Base-by-base conservation (phyloP, 1,140 invertebrate genomes). In the Diabrotica virgifera region DNA sequence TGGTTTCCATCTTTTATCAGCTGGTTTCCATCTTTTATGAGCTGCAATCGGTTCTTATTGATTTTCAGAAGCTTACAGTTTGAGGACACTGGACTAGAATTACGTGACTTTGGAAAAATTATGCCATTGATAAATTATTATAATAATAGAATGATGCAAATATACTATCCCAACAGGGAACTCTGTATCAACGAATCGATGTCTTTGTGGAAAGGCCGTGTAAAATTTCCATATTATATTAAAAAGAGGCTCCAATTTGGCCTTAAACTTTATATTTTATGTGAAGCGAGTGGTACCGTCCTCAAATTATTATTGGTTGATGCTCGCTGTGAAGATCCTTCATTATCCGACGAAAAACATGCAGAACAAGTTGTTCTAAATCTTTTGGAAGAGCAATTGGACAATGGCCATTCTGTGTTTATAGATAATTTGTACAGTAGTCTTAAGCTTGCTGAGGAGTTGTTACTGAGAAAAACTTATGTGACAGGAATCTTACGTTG, bases 211-310 rank as follows among this genome's bases (percentile, higher is more conserved):
- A 57, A 70, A 58, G 75, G 76, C n/a, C 50, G 73, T 62, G 58
- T 75, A 37, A 40, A 52, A 37, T 75, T 76, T 61, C 62, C 75
- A 13, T 71, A 75, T 54, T 77, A 77, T 59, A 71, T 78, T 58
- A 68, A 76, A 5, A 75, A 76, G 64, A 51, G 59, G n/a, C 72
- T 74, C 61, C 70, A 72, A 51, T 77, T 73, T 57, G 72, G 73
- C 12, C 63, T 75, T 51, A 75, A 76, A 53, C 65, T 70, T 6
- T 73, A 72, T 62, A 35, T 65, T 5, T 24, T 74, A 6, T 57
- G 63, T 60, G 69, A 74, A 64, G 53, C 63, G 0, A 64, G 66
- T 36, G 72, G 70, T 0, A 13, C 63, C 5, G 52, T 62, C 9
- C 12, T 69, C 6, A 74, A 69, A n/a, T n/a, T n/a, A 46, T 54